Base-by-base conservation (phyloP, 1,140 invertebrate species). In the Diachasmimorpha longicaudata region DNA sequence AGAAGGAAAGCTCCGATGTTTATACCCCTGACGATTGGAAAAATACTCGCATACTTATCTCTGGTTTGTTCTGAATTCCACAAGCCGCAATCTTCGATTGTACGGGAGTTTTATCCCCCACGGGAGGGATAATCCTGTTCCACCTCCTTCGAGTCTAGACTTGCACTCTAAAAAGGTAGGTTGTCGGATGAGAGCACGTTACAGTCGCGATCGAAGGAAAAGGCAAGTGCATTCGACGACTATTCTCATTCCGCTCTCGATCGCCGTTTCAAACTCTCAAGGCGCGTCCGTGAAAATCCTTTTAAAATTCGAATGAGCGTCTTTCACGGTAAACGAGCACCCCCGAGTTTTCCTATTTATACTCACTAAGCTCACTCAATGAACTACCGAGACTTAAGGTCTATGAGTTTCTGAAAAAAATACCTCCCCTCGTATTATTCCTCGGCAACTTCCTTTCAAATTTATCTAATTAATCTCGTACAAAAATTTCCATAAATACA, bases 221-320 rank as follows among this genome's bases (percentile, higher is more conserved):
- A 48, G 8, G 21, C 58, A 25, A 63, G 58, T 63, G 58, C 58
- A 67, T 14, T 52, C 46, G 23, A 48, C 44, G 52, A 77, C 75
- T 78, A 81, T 81, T 82, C 79, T 80, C 77, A 80, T 82, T 82
- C 79, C 72, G 77, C 76, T 79, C 81, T 79, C 80, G 80, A 79
- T 81, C 80, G 68, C 66, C 76, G 77, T 44, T 75, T 77, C 55
- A 75, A 76, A 76, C 71, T 76, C 74, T 76, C 72, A 52, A 73
- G 52, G 76, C 69, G 71, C 69, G 21, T 74, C 48, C n/a, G 37
- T 23, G 74, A 77, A 73, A 80, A 80, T 77, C 70, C 42, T 42
- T 71, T 77, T 76, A 63, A 79, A 80, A 81, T 78, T 79, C 77
- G 70, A 79, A 75, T 71, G 74, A 79, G 74, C 68, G 68, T 71